Evolutionary conservation across 2,113 vertebrate genomes (phyloP), one percentile per base, ranked within the genome.

Genomic region (Podarcis muralis): DNA sequence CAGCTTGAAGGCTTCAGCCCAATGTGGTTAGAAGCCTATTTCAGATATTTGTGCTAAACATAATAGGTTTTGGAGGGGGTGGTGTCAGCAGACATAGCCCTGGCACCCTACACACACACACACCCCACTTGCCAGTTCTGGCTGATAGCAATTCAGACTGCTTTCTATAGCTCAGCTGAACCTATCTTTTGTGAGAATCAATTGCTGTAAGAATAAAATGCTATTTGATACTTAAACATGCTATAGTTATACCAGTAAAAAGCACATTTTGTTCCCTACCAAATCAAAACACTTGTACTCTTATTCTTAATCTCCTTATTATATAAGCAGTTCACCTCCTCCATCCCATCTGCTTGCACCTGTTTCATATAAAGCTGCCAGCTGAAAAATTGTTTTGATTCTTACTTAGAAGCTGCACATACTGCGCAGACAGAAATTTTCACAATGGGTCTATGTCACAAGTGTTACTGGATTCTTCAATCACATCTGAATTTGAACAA

Each of bases 401-500:
- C 71, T 74, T 74, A 35, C n/a, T 32, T 74, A 35, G n/a, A 74
- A 32, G n/a, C n/a, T 35, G 35, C 35, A 74, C 35, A 20, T n/a
- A 32, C n/a, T n/a, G 48, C 9, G 43, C 43, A 48, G 43, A 48
- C 43, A 48, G 43, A 48, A 53, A 53, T 53, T 53, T 53, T 12
- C 48, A 53, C 48, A 53, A 72, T 15, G 30, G 30, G 6, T 30
- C 30, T 72, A n/a, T 72, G 15, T 15, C 12, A 72, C 30, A n/a
- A 32, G 30, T 32, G 32, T 72, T 1, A 72, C 30, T 32, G 48
- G 48, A 12, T 53, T 53, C 48, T 53, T 53, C 72, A 86, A 65
- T 77, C 68, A 82, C 85, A 65, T 20, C 86, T 40, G 25, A 76
- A 85, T 75, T 35, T 83, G 43, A 88, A 90, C 57, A 86, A 57